Percentiles rank a stretch among this genome's conserved stretches.
Evolutionary conservation across 2,888 invertebrate species (phyloP).

Genomic region (Hirudinaria manillensis): DNA sequence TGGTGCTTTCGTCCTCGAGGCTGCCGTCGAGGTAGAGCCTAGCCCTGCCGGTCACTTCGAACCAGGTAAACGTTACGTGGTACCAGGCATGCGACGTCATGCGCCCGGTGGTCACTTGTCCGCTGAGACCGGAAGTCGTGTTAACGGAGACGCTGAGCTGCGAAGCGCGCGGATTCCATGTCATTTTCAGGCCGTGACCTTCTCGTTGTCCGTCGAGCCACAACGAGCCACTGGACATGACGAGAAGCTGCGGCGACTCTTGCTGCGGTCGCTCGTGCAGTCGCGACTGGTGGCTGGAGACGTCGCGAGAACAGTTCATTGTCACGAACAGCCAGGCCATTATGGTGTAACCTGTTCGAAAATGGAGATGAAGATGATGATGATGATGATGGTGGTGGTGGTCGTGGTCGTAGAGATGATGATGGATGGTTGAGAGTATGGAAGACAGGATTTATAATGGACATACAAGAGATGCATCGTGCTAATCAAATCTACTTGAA

Average conservation of each 20-base stretch:
- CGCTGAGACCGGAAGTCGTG: neutral
- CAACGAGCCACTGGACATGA: neutral
- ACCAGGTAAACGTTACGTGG: constrained; percentile 25
- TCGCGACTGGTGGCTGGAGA: neutral
- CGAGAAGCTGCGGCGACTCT: neutral
- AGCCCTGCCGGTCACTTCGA: neutral
- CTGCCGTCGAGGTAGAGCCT: constrained; percentile 18
- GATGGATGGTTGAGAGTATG: no score
- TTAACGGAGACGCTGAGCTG: neutral
- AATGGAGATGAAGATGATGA: neutral
- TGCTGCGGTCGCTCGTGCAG: neutral
- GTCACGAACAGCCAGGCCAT: constrained; percentile 18
- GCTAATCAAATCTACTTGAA: no score
- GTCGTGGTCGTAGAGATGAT: neutral
- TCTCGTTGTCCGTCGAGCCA: neutral
- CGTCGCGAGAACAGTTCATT: neutral
- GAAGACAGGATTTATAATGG: no score
- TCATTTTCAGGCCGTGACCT: constrained; percentile 1
- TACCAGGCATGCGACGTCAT: constrained; percentile 13
- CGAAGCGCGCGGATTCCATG: constrained; percentile 5
- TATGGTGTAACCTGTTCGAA: constrained; percentile 24
- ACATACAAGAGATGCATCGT: no score
- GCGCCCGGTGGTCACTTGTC: neutral
- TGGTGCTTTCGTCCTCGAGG: neutral
- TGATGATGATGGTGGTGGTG: neutral